Conservation (phyloP, 1,140 invertebrate species). For the Sycobia sp. region DNA sequence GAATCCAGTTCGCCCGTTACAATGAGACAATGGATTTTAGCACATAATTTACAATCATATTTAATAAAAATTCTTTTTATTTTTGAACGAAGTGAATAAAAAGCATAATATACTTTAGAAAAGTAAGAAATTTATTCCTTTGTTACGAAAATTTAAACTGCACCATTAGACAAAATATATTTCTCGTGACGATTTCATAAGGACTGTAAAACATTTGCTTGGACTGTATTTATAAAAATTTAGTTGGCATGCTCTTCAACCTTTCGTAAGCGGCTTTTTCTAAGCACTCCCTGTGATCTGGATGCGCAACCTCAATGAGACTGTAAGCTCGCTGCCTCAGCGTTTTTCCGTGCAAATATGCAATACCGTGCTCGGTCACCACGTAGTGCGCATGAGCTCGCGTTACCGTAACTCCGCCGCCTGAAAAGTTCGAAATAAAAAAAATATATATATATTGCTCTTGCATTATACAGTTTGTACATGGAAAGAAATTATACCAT, state of each 20-base stretch:
- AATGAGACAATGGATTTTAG: too few relatives aligned
- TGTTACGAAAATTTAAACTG: too few relatives aligned
- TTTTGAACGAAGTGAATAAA: too few relatives aligned
- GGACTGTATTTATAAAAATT: conserved; percentile 48
- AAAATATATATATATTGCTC: too few relatives aligned
- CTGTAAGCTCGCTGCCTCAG: conserved; percentile 86
- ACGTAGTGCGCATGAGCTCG: conserved; percentile 91
- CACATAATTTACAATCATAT: too few relatives aligned
- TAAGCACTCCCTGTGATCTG: conserved; percentile 81
- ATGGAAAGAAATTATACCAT: too few relatives aligned
- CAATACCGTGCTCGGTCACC: conserved; percentile 91
- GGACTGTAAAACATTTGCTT: too few relatives aligned
- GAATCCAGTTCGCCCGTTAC: too few relatives aligned
- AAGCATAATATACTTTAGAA: too few relatives aligned
- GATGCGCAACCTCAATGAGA: conserved; percentile 89
- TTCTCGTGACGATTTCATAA: conserved; percentile 4
- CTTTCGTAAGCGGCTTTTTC: conserved; percentile 90
- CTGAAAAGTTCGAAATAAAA: conserved; percentile 64
- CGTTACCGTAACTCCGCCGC: conserved; percentile 88
- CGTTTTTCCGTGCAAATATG: conserved; percentile 87
- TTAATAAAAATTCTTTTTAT: too few relatives aligned
- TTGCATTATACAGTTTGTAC: too few relatives aligned
- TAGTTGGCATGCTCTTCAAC: conserved; percentile 81
- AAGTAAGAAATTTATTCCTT: too few relatives aligned
- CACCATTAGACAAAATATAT: background rate